Evolutionary conservation across 2,113 vertebrate genomes (phyloP).

Genomic region (Romanogobio albipinnatus): DNA sequence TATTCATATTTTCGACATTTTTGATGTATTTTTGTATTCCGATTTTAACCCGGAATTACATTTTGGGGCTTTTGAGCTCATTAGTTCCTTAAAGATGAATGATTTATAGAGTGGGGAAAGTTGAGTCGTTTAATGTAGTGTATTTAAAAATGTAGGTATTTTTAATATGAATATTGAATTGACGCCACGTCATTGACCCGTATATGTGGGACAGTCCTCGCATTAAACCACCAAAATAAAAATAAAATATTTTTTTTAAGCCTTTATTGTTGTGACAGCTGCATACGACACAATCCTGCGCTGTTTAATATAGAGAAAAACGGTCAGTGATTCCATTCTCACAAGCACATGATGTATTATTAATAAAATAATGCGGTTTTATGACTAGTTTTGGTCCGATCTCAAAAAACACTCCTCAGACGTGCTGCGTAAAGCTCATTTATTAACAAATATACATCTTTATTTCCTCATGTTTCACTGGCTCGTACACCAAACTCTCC

Average conservation of each 20-base stretch:
- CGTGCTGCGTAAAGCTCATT: background rate
- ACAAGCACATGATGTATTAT: background rate
- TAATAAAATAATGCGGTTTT: background rate
- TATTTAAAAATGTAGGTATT: no score
- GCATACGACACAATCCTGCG: background rate
- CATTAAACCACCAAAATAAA: background rate
- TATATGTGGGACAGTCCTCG: background rate
- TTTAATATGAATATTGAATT: no score
- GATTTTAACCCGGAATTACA: no score
- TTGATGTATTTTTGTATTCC: no score
- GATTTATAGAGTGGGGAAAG: no score
- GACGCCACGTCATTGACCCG: no score
- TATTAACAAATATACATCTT: slow-evolving; percentile 25
- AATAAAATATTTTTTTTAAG: background rate
- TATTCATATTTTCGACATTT: no score
- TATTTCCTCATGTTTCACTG: background rate
- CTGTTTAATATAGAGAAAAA: background rate
- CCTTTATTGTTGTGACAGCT: background rate
- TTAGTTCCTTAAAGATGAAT: no score
- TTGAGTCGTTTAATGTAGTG: no score
- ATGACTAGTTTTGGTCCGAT: background rate
- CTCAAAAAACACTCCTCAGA: background rate
- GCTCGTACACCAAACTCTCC: background rate
- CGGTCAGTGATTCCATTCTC: background rate
- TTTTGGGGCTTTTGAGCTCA: no score